Conservation (phyloP, 2,888 invertebrate genomes). For the Ceratothoa steindachneri region DNA sequence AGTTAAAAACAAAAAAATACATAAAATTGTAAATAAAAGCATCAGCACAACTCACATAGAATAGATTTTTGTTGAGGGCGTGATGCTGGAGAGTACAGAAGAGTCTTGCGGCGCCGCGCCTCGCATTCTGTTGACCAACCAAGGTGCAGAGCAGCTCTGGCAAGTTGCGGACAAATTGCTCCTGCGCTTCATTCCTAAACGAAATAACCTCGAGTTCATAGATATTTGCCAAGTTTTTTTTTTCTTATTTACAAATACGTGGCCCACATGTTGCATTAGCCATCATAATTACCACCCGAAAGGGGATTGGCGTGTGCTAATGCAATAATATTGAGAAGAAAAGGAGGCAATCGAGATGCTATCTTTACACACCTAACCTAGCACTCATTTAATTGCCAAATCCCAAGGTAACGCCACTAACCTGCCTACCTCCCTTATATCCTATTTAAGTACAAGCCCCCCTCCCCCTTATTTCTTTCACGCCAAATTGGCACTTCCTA, state of each 20-base stretch:
- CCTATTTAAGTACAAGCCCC: no score
- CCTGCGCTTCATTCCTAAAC: slow-evolving; percentile 66
- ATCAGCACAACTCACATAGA: slow-evolving; percentile 58
- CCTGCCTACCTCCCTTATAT: no score
- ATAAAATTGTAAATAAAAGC: background rate
- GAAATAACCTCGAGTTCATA: slow-evolving; percentile 51
- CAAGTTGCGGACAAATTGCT: slow-evolving; percentile 68
- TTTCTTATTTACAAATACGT: background rate
- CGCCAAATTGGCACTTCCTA: no score
- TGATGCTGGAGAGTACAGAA: slow-evolving; percentile 81
- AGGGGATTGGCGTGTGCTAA: no score
- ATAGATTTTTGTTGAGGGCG: slow-evolving; percentile 80
- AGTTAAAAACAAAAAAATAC: background rate
- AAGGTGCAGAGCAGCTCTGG: slow-evolving; percentile 75
- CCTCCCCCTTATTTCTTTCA: no score
- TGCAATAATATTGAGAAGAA: no score
- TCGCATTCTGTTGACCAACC: slow-evolving; percentile 78
- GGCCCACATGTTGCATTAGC: no score
- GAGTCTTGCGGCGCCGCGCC: slow-evolving; percentile 76
- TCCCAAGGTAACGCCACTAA: no score
- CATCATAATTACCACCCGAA: no score
- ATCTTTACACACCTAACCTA: no score
- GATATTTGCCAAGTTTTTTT: background rate
- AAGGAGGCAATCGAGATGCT: no score
- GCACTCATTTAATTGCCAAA: no score